Conservation (phyloP, 2,888 invertebrate species). For the Parthenolecanium corni region DNA sequence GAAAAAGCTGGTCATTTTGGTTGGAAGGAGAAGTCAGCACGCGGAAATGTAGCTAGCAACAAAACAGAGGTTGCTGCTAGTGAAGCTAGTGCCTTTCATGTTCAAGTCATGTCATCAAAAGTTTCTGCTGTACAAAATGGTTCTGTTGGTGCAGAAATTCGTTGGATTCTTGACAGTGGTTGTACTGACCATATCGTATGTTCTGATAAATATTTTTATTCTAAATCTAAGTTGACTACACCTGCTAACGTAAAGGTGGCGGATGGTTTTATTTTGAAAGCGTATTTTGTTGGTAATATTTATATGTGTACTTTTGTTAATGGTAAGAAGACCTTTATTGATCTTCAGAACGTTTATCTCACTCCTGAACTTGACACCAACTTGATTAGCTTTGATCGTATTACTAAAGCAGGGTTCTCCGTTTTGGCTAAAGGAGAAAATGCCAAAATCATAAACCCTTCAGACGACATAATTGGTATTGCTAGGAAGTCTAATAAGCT, state of each 20-base stretch:
- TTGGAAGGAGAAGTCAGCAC: not conserved
- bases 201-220: slow-evolving; percentile 26
- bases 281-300: slow-evolving; percentile 24
- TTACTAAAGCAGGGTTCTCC: slow-evolving; percentile 7
- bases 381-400: slow-evolving; percentile 6
- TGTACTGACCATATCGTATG: slow-evolving; percentile 31
- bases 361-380: slow-evolving; percentile 13
- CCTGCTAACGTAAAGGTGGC: slow-evolving; percentile 31
- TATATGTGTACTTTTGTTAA: not conserved
- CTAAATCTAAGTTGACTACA: slow-evolving; percentile 29
- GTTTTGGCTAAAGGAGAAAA: slow-evolving; percentile 2
- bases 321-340: not conserved
- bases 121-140: not conserved
- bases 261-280: slow-evolving; percentile 29
- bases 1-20: not conserved
- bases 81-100: not conserved
- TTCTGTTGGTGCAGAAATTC: not conserved
- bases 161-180: slow-evolving; percentile 38
- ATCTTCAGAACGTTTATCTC: slow-evolving; percentile 9
- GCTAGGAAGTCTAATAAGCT: slow-evolving; percentile 3
- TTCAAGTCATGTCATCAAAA: not conserved
- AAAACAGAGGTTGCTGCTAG: not conserved
- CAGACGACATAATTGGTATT: slow-evolving; percentile 9
- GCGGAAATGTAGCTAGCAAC: too few species aligned
- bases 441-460: slow-evolving; percentile 6